Evolutionary conservation across 2,888 invertebrate species (phyloP).

Genomic region (Stictocephala bisonia): DNA sequence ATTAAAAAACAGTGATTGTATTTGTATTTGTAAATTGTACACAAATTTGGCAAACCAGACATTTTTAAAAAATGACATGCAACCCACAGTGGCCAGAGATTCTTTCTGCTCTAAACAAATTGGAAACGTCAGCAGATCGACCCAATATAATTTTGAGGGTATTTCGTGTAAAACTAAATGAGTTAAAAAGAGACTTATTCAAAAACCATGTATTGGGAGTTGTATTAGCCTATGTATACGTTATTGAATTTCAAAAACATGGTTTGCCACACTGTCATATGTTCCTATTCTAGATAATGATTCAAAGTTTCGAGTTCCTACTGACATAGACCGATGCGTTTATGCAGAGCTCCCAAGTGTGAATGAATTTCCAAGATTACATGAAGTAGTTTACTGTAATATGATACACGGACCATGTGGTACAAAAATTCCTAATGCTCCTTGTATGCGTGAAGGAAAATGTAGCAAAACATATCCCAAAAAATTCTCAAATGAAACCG

Average conservation of each 20-base stretch:
- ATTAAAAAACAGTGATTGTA: not conserved
- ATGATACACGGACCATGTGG: slow-evolving; percentile 25
- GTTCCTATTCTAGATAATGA: too few species aligned
- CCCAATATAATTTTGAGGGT: slow-evolving; percentile 6
- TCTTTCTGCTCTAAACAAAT: not conserved
- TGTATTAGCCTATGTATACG: slow-evolving; percentile 41
- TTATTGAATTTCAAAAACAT: slow-evolving; percentile 47
- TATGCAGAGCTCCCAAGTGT: slow-evolving; percentile 8
- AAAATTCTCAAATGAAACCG: not conserved
- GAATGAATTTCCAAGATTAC: slow-evolving; percentile 6
- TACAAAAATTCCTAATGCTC: not conserved
- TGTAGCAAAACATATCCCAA: slow-evolving; percentile 21
- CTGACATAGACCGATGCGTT: slow-evolving; percentile 14
- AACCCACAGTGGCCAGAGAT: slow-evolving; percentile 11
- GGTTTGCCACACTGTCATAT: too few species aligned
- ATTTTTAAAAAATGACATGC: not conserved
- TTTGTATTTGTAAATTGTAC: slow-evolving; percentile 7
- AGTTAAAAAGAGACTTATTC: slow-evolving; percentile 17
- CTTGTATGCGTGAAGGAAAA: not conserved
- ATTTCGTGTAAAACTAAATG: slow-evolving; percentile 23
- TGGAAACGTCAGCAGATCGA: not conserved
- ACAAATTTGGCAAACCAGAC: slow-evolving; percentile 9
- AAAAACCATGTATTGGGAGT: slow-evolving; percentile 26
- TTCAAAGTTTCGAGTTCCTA: slow-evolving; percentile 18
- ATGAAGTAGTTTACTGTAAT: not conserved